Evolutionary conservation across 2,888 invertebrate genomes (phyloP).

Genomic region (Piscicola geometra): DNA sequence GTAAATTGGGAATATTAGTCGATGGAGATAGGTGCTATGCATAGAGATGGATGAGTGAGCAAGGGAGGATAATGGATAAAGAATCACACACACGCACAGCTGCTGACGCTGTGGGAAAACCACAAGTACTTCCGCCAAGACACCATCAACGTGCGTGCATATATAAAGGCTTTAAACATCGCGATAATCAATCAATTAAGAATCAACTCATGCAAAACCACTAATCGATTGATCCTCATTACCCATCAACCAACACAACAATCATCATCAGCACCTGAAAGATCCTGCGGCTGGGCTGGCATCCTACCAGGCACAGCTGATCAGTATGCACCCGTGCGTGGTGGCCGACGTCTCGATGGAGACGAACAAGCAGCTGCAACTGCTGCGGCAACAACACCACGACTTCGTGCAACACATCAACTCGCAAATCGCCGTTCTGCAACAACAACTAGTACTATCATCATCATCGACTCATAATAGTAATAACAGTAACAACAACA

Average conservation of each 20-base stretch:
- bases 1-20: no score
- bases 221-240: no score
- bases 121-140: slow-evolving; percentile 67
- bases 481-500: neutral
- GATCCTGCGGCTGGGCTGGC: slow-evolving; percentile 82
- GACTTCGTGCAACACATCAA: slow-evolving; percentile 83
- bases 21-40: no score
- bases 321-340: slow-evolving; percentile 73
- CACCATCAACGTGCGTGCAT: slow-evolving; percentile 53
- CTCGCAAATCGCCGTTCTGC: slow-evolving; percentile 56
- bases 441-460: slow-evolving; percentile 48
- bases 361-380: slow-evolving; percentile 74
- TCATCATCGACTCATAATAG: neutral
- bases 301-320: slow-evolving; percentile 72
- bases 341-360: slow-evolving; percentile 70
- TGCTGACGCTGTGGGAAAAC: slow-evolving; percentile 91
- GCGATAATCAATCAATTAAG: no score
- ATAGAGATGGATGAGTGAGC: no score
- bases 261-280: slow-evolving; percentile 65
- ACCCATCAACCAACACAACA: no score
- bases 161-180: neutral
- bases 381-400: slow-evolving; percentile 88
- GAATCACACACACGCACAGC: no score
- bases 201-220: no score
- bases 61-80: no score